Evolutionary conservation across 2,113 vertebrate genomes (phyloP), one percentile per base, ranked within the genome.

Genomic region (Orycteropus afer): DNA sequence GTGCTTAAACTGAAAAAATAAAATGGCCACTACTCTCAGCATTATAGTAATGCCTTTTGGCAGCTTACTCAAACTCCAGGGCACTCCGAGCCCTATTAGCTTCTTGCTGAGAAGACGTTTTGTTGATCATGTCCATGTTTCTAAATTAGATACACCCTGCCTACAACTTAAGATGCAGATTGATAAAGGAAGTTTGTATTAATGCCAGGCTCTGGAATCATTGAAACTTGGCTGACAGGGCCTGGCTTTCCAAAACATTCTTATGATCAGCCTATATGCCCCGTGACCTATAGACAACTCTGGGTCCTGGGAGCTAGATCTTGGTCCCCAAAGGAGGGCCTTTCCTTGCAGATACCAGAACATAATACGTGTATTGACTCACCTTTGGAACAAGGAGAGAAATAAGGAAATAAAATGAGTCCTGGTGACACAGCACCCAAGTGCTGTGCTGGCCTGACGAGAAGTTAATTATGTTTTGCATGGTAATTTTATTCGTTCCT

Each of bases 11-110:
- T 34, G 49, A 49, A 59, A n/a, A 85, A 18, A 4, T 29, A 63
- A 93, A 73, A 77, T 29, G 76, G 55, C 53, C 4, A 3, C 23
- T 79, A 29, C 49, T 7, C 0, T 0, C 0, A 0, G 29, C 45
- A 1, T 14, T 10, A n/a, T 4, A 22, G 85, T 4, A 53, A 18
- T 1, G 9, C 32, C 84, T 79, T 32, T 53, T 0, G 13, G 53
- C 14, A 23, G 29, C 76, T 65, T 10, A 47, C 55, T 47, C 69
- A 40, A 7, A 32, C 25, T 32, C 10, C 42, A 27, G 83, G 40
- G 10, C 37, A 42, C 73, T 34, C 53, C 12, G 7, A 55, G 51
- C 47, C 55, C 42, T 17, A 22, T 32, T 22, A 6, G 32, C 78
- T 17, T 17, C 76, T 71, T 18, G 5, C 74, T 12, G n/a, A 80